A percentile compares a stretch with the other conserved stretches of the same genome.
Conservation (phyloP, 1,140 invertebrate species). For the Drosophila funebris region DNA sequence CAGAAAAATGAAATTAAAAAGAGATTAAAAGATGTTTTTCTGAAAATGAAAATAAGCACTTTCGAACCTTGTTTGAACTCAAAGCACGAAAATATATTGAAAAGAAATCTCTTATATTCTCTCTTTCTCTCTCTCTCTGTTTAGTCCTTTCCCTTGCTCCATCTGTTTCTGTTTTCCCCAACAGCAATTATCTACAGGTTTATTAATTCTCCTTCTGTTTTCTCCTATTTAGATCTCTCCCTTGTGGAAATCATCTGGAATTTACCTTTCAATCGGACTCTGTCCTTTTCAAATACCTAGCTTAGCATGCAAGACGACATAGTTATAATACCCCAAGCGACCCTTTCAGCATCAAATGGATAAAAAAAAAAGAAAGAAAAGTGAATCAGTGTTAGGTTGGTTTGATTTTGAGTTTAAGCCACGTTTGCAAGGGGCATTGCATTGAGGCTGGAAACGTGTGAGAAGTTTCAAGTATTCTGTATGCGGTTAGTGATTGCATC, state of each 20-base stretch:
- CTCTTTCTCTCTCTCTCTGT: too few relatives aligned
- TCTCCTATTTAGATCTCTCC: neutral
- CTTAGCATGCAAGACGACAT: neutral
- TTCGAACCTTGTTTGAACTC: too few relatives aligned
- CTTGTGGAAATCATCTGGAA: neutral
- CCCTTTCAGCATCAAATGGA: neutral
- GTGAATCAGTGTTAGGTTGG: constrained; percentile 50
- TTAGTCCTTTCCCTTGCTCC: too few relatives aligned
- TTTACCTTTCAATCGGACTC: neutral
- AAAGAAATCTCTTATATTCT: too few relatives aligned
- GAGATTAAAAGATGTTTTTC: too few relatives aligned
- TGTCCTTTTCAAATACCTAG: neutral
- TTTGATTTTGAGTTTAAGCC: constrained; percentile 41
- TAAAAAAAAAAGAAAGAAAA: too few relatives aligned
- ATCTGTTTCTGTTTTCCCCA: too few relatives aligned
- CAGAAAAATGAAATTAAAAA: too few relatives aligned
- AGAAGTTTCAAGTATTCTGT: constrained; percentile 64
- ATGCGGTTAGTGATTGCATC: constrained; percentile 61
- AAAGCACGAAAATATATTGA: too few relatives aligned
- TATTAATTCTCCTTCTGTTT: neutral
- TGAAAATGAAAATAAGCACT: too few relatives aligned
- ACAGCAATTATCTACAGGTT: neutral
- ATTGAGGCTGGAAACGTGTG: constrained; percentile 34
- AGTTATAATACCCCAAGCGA: neutral
- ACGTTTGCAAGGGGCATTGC: constrained; percentile 13